Conservation (phyloP, 2,113 vertebrate species). For the Eolophus roseicapilla region DNA sequence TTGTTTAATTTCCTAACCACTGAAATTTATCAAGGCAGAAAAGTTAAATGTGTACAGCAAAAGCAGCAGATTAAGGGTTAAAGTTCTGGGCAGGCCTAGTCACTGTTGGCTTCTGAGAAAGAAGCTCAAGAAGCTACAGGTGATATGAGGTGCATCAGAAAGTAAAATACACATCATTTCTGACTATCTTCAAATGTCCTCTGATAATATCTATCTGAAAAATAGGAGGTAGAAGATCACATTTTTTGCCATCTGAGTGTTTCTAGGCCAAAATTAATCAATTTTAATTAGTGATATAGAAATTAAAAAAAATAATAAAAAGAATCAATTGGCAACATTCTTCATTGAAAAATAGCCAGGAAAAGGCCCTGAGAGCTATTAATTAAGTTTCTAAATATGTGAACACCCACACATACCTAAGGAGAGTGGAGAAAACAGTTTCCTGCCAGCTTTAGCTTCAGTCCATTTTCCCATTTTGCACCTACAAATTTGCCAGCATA, state of each 20-base stretch:
- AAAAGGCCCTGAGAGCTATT: conserved; percentile 53
- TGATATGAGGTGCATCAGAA: neutral
- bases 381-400: conserved; percentile 67
- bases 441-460: conserved; percentile 40
- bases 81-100: neutral
- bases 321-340: neutral
- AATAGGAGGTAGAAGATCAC: neutral
- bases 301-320: neutral
- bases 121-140: neutral
- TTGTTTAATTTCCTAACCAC: neutral
- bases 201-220: neutral
- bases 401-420: conserved; percentile 62
- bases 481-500: conserved; percentile 30
- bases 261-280: neutral
- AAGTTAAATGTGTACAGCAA: neutral
- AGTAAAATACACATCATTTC: neutral
- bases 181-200: neutral
- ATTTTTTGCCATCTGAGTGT: neutral
- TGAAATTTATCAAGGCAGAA: neutral
- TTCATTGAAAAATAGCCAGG: conserved; percentile 35
- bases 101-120: neutral
- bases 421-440: neutral
- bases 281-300: conserved; percentile 5
- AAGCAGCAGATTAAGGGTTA: neutral
- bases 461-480: conserved; percentile 29